Base-by-base conservation (phyloP, 2,888 invertebrate genomes). In the Brenthis hecate region DNA sequence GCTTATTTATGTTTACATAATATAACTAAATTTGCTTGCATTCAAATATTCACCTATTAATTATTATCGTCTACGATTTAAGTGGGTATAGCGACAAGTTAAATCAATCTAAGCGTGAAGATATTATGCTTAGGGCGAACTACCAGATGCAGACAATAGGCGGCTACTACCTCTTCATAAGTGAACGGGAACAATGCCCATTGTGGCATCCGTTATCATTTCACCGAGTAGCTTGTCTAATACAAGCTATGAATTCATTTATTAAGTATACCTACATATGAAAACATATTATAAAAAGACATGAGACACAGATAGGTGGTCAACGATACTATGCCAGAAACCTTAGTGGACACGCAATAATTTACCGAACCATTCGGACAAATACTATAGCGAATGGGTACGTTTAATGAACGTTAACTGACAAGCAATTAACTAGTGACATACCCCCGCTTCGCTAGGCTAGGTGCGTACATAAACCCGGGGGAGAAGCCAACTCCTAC, bases 171-270 rank as follows among this genome's bases (percentile, higher is more conserved):
- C 80, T 80, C 80, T 80, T 83, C 81, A 81, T 81, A 80, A 78
- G 73, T 81, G 80, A 77, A 73, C 79, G 77, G 76, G 78, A 88
- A 90, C 90, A 90, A 90, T 88, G 81, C 77, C 84, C 80, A 89
- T 88, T 89, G 88, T 88, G 73, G 77, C 74, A 73, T 70, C 73
- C 73, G 85, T 82, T 85, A 85, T 85, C 87, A 89, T 89, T 89
- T 89, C 87, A 87, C 87, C 81, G 74, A 75, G 77, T 58, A 60
- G 23, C 79, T 75, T 78, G 14, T 19, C 19, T 19, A 19, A 19
- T 61, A 36, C 2, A 36, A 13, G 77, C 78, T 77, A 76, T 75
- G 75, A 74, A 71, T 73, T 50, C 53, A 54, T 64, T 56, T 56
- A 28, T 36, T 50, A 16, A 28, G 6, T 54, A 36, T 57, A 14